Evolutionary conservation across 2,888 invertebrate genomes (phyloP), one percentile per base, ranked within the genome.

Genomic region (Athrips mouffetella): DNA sequence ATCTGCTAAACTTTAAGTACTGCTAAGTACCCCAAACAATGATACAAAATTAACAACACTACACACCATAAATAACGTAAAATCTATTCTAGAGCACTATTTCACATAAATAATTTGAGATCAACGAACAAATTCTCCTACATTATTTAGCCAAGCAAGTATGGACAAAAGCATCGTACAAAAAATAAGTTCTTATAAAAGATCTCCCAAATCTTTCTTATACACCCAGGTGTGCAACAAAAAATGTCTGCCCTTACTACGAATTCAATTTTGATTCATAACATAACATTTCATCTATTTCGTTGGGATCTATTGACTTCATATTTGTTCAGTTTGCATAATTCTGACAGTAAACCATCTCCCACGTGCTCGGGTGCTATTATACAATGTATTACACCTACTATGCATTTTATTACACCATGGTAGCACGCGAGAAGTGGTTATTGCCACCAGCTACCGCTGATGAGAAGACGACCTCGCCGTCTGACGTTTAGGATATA

Each of bases 21-120:
- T 50, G 59, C 60, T 55, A 58, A 63, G 55, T 60, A 48, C 54
- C 56, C 53, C 59, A 55, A 58, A 37, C 37, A 21, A 37, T 37
- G 20, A 21, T 59, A 61, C 55, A 59, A 44, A 47, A 48, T 58
- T 58, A 52, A 50, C 50, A 52, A 51, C 29, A 48, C 37, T 30
- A 23, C 41, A 61, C 53, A 61, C 61, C 73, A 79, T 81, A 82
- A 84, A 83, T 86, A 82, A 74, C 69, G 63, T 74, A 73, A 73
- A 39, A 73, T 72, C 73, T 78, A 79, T 66, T 68, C 67, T 75
- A 70, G 65, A 63, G 65, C 63, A 69, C 69, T 75, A 77, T 75
- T 75, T 73, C 68, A 81, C 71, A 79, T 83, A 81, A 83, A 84
- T 80, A 84, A 83, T 80, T 80, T 87, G 87, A 88, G 87, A 88